Percentiles rank a stretch among this genome's conserved stretches.
These are phyloP conservation scores for Eucriotettix oculatus DNA, from an alignment of 2,888 invertebrate genomes.

Conservation along the genomic window DNA sequence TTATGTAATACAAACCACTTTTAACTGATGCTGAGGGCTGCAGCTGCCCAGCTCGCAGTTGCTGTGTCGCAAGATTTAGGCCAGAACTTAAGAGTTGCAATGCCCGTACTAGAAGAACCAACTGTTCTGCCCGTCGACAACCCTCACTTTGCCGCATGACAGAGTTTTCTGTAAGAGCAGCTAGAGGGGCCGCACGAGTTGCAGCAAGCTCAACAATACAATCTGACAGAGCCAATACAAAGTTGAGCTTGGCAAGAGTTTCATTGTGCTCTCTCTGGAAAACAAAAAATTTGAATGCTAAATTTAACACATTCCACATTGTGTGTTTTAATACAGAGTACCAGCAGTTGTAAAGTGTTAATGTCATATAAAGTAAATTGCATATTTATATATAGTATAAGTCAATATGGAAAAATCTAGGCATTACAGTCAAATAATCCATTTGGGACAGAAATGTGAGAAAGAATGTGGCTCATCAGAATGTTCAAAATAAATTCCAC, in stretches of 20 bases:
- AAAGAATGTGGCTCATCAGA: too few relatives aligned
- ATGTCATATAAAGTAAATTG: too few relatives aligned
- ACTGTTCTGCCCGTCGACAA: constrained; percentile 50
- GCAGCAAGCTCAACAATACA: constrained; percentile 82
- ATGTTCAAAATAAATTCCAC: too few relatives aligned
- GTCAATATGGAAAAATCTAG: too few relatives aligned
- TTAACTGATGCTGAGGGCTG: constrained; percentile 85
- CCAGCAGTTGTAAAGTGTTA: too few relatives aligned
- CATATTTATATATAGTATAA: too few relatives aligned
- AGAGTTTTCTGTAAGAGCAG: constrained; percentile 22
- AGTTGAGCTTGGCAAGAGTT: constrained; percentile 90
- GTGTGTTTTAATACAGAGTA: neutral
- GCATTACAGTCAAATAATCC: too few relatives aligned
- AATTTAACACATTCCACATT: neutral
- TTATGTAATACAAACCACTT: constrained; percentile 43
- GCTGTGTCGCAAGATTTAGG: constrained; percentile 71
- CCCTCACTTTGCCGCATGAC: constrained; percentile 16
- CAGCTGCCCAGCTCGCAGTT: constrained; percentile 66
- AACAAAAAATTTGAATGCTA: neutral
- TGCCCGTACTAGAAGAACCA: constrained; percentile 76
- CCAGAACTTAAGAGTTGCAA: constrained; percentile 92
- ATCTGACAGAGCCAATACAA: constrained; percentile 88
- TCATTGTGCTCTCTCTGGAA: constrained; percentile 84
- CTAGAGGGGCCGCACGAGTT: constrained; percentile 60
- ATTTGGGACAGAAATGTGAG: too few relatives aligned